Conservation (phyloP, 1,140 invertebrate species). For the Antheraea mylitta region DNA sequence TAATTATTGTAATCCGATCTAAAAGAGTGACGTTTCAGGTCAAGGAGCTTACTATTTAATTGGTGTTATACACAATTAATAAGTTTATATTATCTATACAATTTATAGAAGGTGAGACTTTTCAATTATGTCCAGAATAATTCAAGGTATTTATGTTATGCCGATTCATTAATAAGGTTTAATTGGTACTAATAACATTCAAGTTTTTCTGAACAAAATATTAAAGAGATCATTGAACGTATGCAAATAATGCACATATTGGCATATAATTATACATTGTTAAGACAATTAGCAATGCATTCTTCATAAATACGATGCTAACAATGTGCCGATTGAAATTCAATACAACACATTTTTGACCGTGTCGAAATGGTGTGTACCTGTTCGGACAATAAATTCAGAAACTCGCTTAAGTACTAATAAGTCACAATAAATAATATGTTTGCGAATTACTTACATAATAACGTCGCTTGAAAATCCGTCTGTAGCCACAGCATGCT, state of each 20-base stretch:
- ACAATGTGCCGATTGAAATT: not conserved
- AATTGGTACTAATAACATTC: too few species aligned
- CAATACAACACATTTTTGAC: not conserved
- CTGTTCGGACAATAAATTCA: not conserved
- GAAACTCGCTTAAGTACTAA: not conserved
- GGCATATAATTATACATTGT: too few species aligned
- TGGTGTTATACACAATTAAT: not conserved
- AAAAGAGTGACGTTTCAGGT: slow-evolving; percentile 10
- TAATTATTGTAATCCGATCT: slow-evolving; percentile 4
- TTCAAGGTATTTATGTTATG: too few species aligned
- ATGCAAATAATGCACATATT: too few species aligned
- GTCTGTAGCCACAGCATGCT: slow-evolving; percentile 44
- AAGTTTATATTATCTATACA: too few species aligned
- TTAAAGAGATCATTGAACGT: too few species aligned
- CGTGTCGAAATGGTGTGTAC: not conserved
- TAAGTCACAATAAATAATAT: slow-evolving; percentile 26
- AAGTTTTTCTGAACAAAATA: too few species aligned
- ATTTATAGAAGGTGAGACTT: too few species aligned
- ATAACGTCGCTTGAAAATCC: slow-evolving; percentile 54
- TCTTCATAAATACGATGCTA: too few species aligned
- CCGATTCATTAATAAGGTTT: too few species aligned
- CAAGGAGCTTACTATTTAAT: slow-evolving; percentile 16
- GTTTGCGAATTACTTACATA: slow-evolving; percentile 38
- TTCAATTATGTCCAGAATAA: too few species aligned
- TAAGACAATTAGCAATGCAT: too few species aligned